A percentile compares a stretch with the other conserved stretches of the same genome.
phyloP scores from a whole-genome alignment of 2,113 vertebrate species.

The Thomomys bottae region DNA sequence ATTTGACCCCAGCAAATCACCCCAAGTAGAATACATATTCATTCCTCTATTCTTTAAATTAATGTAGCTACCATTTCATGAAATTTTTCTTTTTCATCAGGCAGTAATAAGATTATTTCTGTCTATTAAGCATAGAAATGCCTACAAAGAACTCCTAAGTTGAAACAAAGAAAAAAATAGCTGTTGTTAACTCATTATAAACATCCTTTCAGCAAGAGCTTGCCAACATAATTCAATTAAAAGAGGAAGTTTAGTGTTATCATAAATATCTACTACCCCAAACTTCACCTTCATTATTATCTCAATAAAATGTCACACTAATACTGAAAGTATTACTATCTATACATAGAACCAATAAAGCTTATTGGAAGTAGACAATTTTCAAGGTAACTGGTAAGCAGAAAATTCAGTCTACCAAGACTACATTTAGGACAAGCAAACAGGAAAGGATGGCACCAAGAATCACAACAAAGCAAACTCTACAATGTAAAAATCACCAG shows the following conservation, averaged over 20 bases:
- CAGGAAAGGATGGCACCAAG: slow-evolving; percentile 42
- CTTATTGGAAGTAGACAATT: slow-evolving; percentile 57
- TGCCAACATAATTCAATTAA: slow-evolving; percentile 30
- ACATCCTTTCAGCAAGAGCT: slow-evolving; percentile 46
- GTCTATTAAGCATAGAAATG: slow-evolving; percentile 41
- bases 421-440: slow-evolving; percentile 9
- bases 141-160: slow-evolving; percentile 42
- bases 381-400: slow-evolving; percentile 42
- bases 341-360: slow-evolving; percentile 45
- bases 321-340: slow-evolving; percentile 26
- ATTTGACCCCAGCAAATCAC: background rate
- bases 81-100: slow-evolving; percentile 34
- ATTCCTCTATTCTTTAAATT: slow-evolving; percentile 4
- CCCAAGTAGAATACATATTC: background rate
- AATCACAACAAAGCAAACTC: slow-evolving; percentile 48
- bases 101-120: slow-evolving; percentile 23
- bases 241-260: slow-evolving; percentile 41
- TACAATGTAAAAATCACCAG: slow-evolving; percentile 15
- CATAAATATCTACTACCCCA: slow-evolving; percentile 39
- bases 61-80: slow-evolving; percentile 48
- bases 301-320: slow-evolving; percentile 12
- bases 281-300: slow-evolving; percentile 45
- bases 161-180: background rate
- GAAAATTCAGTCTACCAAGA: slow-evolving; percentile 41
- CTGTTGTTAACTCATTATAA: background rate